phyloP scores from a whole-genome alignment of 1,140 invertebrate species.

The Caerostris darwini region DNA sequence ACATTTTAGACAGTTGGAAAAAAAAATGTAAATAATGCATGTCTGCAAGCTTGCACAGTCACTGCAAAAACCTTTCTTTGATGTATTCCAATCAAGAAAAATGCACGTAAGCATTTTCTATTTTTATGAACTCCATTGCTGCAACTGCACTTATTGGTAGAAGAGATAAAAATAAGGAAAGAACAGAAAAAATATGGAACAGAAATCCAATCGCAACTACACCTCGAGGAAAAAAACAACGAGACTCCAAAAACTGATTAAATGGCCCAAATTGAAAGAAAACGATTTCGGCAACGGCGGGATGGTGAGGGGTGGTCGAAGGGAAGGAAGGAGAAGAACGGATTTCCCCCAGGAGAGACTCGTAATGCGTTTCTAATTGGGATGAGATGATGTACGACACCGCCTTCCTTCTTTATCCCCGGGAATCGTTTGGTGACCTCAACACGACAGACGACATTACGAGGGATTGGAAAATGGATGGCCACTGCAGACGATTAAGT shows the following conservation, averaged over 20 bases:
- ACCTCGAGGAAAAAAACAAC: neutral
- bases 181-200: no score
- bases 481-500: constrained; percentile 41
- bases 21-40: no score
- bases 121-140: no score
- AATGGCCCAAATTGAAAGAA: constrained; percentile 11
- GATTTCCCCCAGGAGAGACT: neutral
- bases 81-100: no score
- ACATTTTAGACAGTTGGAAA: no score
- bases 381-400: constrained; percentile 58
- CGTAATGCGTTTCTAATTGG: constrained; percentile 72
- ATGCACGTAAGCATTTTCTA: no score
- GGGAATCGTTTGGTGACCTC: constrained; percentile 40
- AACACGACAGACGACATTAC: constrained; percentile 55
- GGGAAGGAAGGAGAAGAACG: neutral
- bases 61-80: no score
- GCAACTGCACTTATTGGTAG: no score
- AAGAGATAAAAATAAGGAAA: no score
- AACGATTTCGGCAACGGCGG: neutral
- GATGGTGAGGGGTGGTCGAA: no score
- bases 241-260: neutral
- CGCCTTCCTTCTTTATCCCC: constrained; percentile 31
- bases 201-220: neutral
- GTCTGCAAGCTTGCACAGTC: no score
- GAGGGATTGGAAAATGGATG: constrained; percentile 55